Evolutionary conservation across 2,797 vertebrate genomes (phyloP), one percentile per base, ranked within the genome.

Genomic region (Clarias laeviceps): DNA sequence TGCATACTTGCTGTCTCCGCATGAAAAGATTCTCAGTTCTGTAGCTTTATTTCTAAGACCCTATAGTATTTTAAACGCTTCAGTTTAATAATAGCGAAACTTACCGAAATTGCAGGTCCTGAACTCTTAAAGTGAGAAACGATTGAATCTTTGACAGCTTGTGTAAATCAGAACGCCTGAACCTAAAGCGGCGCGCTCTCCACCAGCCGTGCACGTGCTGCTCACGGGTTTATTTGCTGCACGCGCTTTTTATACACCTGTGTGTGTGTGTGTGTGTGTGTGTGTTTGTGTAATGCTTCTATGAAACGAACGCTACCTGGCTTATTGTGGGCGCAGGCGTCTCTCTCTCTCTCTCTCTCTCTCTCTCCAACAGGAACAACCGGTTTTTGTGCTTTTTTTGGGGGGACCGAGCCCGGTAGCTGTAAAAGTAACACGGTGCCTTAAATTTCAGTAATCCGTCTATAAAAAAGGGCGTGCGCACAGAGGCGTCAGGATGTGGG

Each of bases 401-500:
- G 45, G 17, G 29, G 15, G 82, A 56, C 45, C 80, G 72, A 86
- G 68, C 89, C 89, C 45, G 90, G 88, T 84, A 88, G 89, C 85
- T 85, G 82, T 90, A 89, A 91, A 90, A 90, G 83, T 89, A 87
- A 86, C 89, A 89, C 85, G 65, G 59, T 85, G 68, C 50, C 86
- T 89, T 85, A 81, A 88, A 90, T 85, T 81, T 87, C 82, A 70
- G 74, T 82, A 84, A 83, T 83, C 79, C 83, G 82, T 74, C 86
- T 65, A 80, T 78, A 84, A 84, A 86, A 50, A 70, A 83, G 18
- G 50, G 76, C 32, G 74, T 66, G 66, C 70, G 73, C 56, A 85
- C 78, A 68, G 72, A 84, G 77, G 83, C 62, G 64, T 72, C 89
- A 88, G 89, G 89, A 85, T 91, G 92, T 93, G 57, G 90, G 76